Evolutionary conservation across 2,888 invertebrate species (phyloP).

Genomic region (Lepidocyrtinus sp.): DNA sequence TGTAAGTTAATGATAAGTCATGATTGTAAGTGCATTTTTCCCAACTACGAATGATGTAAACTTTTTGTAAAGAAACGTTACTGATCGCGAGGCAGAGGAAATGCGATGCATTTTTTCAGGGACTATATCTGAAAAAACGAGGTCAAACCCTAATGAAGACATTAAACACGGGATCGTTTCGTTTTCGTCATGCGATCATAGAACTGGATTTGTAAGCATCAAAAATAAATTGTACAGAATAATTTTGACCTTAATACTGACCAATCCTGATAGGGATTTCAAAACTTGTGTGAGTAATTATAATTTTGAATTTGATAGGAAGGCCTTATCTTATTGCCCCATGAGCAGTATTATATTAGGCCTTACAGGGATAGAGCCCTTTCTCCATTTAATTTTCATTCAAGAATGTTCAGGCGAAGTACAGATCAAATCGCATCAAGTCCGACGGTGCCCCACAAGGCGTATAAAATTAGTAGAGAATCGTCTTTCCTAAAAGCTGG

Average conservation of each 20-base stretch:
- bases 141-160: not conserved
- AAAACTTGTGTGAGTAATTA: not conserved
- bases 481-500: not conserved
- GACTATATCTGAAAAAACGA: constrained; percentile 11
- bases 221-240: not conserved
- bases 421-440: not conserved
- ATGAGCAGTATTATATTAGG: constrained; percentile 46
- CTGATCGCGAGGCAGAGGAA: constrained; percentile 6
- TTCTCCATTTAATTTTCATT: not conserved
- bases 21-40: too few species aligned
- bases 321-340: constrained; percentile 38
- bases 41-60: too few species aligned
- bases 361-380: not conserved
- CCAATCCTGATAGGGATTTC: too few species aligned
- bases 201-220: constrained; percentile 44
- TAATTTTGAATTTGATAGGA: constrained; percentile 26
- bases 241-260: too few species aligned
- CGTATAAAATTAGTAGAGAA: constrained; percentile 28
- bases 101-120: constrained; percentile 38
- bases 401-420: not conserved
- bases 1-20: constrained; percentile 35
- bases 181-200: constrained; percentile 44
- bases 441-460: constrained; percentile 36
- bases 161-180: constrained; percentile 31
- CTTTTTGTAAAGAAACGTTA: too few species aligned